Percentiles rank a stretch among this genome's conserved stretches.
Conservation (phyloP, 2,113 vertebrate genomes). For the Lichenostomus cassidix region DNA sequence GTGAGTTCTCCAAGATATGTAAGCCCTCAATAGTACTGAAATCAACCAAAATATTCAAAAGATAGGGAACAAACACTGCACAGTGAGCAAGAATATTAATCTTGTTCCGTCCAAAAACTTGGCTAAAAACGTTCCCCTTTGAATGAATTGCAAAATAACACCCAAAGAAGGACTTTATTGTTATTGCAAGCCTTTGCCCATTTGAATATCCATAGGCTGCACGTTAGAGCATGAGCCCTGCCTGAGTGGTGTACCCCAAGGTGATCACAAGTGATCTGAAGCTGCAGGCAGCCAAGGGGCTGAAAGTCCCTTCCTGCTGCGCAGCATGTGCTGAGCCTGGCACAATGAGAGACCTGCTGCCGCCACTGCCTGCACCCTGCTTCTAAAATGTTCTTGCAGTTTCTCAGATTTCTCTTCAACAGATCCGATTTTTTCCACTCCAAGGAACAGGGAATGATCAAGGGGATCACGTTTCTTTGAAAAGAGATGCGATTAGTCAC, state of each 20-base stretch:
- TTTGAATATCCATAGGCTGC: neutral
- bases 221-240: neutral
- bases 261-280: neutral
- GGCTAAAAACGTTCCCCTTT: neutral
- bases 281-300: fast-evolving
- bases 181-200: neutral
- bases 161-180: neutral
- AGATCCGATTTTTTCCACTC: neutral
- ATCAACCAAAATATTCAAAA: neutral
- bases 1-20: neutral
- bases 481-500: neutral
- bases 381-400: neutral
- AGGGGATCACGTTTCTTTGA: slow-evolving; percentile 2
- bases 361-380: fast-evolving
- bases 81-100: neutral
- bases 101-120: neutral
- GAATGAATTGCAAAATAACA: neutral
- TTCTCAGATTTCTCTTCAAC: slow-evolving; percentile 22
- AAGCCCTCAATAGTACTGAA: neutral
- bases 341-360: neutral
- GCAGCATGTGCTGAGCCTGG: neutral
- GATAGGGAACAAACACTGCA: neutral
- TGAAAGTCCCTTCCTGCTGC: neutral
- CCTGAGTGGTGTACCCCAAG: neutral
- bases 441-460: neutral